These are phyloP conservation scores for Gastracanthus pulcherrimus DNA, from an alignment of 2,888 invertebrate genomes.

Conservation along the genomic window DNA sequence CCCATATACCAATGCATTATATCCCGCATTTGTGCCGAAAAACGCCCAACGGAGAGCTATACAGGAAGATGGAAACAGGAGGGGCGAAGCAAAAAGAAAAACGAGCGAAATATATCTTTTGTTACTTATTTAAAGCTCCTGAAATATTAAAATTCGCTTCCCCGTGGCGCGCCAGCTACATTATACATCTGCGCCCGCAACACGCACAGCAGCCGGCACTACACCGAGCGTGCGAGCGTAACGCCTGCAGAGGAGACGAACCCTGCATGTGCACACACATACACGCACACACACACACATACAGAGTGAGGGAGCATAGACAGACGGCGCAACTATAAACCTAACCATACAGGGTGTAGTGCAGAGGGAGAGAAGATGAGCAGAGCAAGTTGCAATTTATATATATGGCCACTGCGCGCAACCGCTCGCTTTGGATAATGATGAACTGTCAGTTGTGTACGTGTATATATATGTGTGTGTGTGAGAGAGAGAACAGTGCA, in stretches of 20 bases:
- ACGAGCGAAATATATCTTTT: not conserved
- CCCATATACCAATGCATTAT: too few relatives aligned
- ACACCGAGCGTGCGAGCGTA: too few relatives aligned
- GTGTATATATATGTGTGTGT: too few relatives aligned
- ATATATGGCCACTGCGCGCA: not conserved
- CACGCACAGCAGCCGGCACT: too few relatives aligned
- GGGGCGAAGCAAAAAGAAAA: too few relatives aligned
- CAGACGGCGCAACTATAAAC: not conserved
- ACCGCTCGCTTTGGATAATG: not conserved
- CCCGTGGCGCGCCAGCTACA: not conserved
- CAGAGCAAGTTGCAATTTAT: not conserved
- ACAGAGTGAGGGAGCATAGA: not conserved
- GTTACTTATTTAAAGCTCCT: conserved; percentile 11
- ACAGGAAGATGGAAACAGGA: too few relatives aligned
- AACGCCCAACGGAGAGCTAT: too few relatives aligned
- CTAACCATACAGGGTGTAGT: too few relatives aligned
- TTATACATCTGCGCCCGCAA: too few relatives aligned
- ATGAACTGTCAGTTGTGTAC: not conserved
- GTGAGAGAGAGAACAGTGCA: too few relatives aligned
- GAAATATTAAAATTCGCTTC: not conserved
- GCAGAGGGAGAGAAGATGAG: not conserved
- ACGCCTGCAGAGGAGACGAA: too few relatives aligned
- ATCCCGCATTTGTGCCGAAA: too few relatives aligned
- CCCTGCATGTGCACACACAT: not conserved
- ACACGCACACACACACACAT: not conserved